These are phyloP conservation scores for Medauroidea extradentata DNA, from an alignment of 1,140 invertebrate species.

Conservation along the genomic window DNA sequence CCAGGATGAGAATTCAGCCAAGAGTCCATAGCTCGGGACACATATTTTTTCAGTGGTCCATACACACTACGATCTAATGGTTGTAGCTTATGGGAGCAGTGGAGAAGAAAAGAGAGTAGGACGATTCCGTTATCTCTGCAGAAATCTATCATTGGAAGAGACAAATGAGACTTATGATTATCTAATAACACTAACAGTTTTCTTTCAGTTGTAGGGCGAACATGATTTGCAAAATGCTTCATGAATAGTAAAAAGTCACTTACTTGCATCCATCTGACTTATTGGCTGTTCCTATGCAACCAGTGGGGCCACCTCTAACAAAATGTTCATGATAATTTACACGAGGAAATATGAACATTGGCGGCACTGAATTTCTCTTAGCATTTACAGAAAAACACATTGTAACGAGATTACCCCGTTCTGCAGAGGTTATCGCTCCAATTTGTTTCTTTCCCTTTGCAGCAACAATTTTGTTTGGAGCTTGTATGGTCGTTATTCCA, in stretches of 20 bases:
- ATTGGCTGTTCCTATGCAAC: slow-evolving; percentile 29
- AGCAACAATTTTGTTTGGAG: slow-evolving; percentile 34
- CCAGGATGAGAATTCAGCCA: slow-evolving; percentile 32
- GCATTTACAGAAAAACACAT: slow-evolving; percentile 23
- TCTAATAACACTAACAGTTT: not conserved
- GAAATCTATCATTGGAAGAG: not conserved
- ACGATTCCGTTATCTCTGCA: slow-evolving; percentile 31
- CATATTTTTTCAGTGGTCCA: slow-evolving; percentile 41
- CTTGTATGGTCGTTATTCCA: slow-evolving; percentile 37
- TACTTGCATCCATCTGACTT: slow-evolving; percentile 30
- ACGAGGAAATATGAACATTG: slow-evolving; percentile 35
- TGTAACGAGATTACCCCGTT: slow-evolving; percentile 21
- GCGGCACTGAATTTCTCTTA: slow-evolving; percentile 20
- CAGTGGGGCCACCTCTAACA: slow-evolving; percentile 24
- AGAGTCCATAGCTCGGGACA: slow-evolving; percentile 43
- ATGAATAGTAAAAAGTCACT: slow-evolving; percentile 29
- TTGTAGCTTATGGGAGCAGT: slow-evolving; percentile 45
- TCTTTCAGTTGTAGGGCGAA: not conserved
- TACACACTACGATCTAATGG: slow-evolving; percentile 45
- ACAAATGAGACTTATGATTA: not conserved
- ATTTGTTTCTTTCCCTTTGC: slow-evolving; percentile 37
- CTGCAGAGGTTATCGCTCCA: slow-evolving; percentile 31
- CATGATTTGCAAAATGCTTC: slow-evolving; percentile 19
- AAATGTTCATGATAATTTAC: slow-evolving; percentile 21
- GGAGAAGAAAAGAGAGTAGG: slow-evolving; percentile 44